Evolutionary conservation across 2,113 vertebrate genomes (phyloP), one percentile per base, ranked within the genome.

Genomic region (Nothoprocta pentlandii): DNA sequence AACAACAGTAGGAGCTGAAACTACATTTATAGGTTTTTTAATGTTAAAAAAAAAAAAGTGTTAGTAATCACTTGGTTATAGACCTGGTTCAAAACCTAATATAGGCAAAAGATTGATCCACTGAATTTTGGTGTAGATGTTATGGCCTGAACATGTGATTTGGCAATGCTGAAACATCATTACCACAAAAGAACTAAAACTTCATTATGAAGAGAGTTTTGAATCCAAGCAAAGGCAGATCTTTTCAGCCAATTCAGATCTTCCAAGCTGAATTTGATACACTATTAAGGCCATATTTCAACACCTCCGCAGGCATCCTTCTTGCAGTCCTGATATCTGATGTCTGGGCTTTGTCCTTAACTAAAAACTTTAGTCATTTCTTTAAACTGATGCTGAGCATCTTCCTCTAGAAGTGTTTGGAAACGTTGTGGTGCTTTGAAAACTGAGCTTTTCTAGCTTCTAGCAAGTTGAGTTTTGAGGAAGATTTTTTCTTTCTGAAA

Each of bases 141-240:
- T 81, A 30, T 2, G 2, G 78, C 12, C 58, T 87, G 16, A 22
- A 5, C 95, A 26, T 1, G 8, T 83, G 54, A 34, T 83, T 93
- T 93, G 79, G 54, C 80, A 82, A 15, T 76, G 53, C 63, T 69
- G 5, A 1, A n/a, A 54, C 85, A 39, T 89, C 16, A 59, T 64
- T 79, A 58, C 13, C 44, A 5, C 39, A 11, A 22, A 93, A 74
- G 30, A 73, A 46, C 54, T 34, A 54, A 76, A 41, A 16, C 32
- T 91, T 81, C 87, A 25, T 79, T 85, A 58, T 32, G 28, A 76
- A 84, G 87, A 74, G 17, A 54, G 64, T 51, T 93, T 83, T 78
- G 36, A 74, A 36, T 90, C 80, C 73, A 71, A 78, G 77, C 44
- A 66, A 75, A 69, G 54, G 49, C 66, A 68, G 34, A 3, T 92